Percentiles rank a stretch among this genome's conserved stretches.
These are phyloP conservation scores for Argyresthia goedartella DNA, from an alignment of 2,888 invertebrate genomes.

Conservation along the genomic window DNA sequence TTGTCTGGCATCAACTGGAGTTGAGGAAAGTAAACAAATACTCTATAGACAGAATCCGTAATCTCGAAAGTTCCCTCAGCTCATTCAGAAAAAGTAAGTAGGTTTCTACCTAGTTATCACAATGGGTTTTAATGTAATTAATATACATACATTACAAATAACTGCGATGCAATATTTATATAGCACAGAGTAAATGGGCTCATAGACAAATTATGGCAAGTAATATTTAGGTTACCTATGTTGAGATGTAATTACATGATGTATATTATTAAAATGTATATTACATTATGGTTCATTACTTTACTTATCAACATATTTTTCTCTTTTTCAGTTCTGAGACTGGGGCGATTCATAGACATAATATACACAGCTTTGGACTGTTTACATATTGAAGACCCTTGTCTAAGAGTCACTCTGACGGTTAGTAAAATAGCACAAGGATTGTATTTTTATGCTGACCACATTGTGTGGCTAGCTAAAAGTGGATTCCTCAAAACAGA, in stretches of 20 bases:
- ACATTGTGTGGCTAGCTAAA: constrained; percentile 87
- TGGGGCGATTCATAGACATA: constrained; percentile 88
- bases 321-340: constrained; percentile 78
- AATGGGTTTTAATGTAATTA: too few relatives aligned
- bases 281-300: neutral
- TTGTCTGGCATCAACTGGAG: constrained; percentile 84
- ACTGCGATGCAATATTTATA: too few relatives aligned
- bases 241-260: too few relatives aligned
- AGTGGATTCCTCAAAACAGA: constrained; percentile 78
- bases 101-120: too few relatives aligned
- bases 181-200: too few relatives aligned
- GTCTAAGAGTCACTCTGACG: constrained; percentile 79
- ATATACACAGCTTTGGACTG: constrained; percentile 80
- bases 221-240: too few relatives aligned
- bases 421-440: constrained; percentile 85
- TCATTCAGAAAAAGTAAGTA: constrained; percentile 91
- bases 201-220: too few relatives aligned
- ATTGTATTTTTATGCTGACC: constrained; percentile 86
- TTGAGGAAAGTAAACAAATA: constrained; percentile 72
- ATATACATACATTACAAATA: too few relatives aligned
- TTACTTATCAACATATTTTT: neutral
- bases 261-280: too few relatives aligned
- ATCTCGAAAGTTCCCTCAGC: constrained; percentile 85
- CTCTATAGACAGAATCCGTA: constrained; percentile 81
- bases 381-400: constrained; percentile 79